Evolutionary conservation across 2,797 vertebrate species (phyloP), one percentile per base, ranked within the genome.

Genomic region (Xiphophorus birchmanni): DNA sequence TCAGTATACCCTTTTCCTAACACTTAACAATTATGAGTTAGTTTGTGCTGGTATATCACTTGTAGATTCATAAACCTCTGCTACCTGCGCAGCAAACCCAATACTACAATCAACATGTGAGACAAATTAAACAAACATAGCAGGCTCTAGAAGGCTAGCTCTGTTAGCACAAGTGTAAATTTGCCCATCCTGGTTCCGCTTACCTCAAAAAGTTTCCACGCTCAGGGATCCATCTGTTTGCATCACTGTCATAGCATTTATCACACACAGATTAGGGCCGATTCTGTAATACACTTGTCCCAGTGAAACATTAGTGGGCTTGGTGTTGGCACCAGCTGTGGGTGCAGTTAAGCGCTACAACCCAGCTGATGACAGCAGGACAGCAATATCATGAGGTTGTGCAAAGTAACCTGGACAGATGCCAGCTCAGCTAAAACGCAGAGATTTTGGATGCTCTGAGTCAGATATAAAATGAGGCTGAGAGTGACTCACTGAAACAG

Each of bases 41-140:
- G 40, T 69, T 69, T 44, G 37, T 44, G 67, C 26, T 69, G 21
- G 10, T 44, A 11, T 11, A 44, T 65, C 29, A 37, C 6, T 2
- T 26, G 42, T 72, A n/a, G 23, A 72, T 29, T 45, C 6, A 45
- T 45, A 72, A 26, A 15, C 42, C 18, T 21, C 45, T 15, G 44
- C 45, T 81, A 18, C 40, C 87, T 83, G 85, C 79, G 69, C 82
- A 85, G 79, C 67, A 63, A 79, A 75, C 78, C 81, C 75, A 90
- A 89, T 80, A 90, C 79, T 78, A 87, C 44, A 88, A 91, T 93
- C 86, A 89, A 93, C 93, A 91, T 69, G 63, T 60, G 84, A 93
- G 93, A 92, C 90, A 94, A 93, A 93, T 82, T 88, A 88, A 88
- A 84, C 86, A 90, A 91, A 87, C 82, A 87, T 52, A 88, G 42